phyloP scores from a whole-genome alignment of 1,140 invertebrate genomes.

The Tribolium madens region DNA sequence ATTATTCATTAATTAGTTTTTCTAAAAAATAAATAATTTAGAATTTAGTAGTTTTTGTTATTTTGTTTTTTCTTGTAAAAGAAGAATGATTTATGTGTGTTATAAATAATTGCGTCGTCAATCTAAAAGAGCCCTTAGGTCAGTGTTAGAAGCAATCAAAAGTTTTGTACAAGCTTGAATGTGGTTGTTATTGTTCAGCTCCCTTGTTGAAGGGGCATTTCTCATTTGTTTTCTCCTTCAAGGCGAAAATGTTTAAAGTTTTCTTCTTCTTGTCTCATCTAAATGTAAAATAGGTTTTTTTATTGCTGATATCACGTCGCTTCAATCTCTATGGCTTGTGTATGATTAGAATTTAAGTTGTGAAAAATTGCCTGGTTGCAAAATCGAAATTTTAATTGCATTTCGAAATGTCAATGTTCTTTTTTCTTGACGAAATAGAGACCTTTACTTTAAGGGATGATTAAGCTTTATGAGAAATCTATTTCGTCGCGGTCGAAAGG shows the following conservation, averaged over 20 bases:
- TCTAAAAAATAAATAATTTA: too few relatives aligned
- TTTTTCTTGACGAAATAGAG: conserved; percentile 10
- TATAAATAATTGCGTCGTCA: conserved; percentile 21
- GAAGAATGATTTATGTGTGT: conserved; percentile 1
- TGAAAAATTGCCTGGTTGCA: conserved; percentile 27
- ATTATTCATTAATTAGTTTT: too few relatives aligned
- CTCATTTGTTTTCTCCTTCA: conserved; percentile 41
- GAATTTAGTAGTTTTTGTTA: too few relatives aligned
- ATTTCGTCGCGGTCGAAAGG: conserved; percentile 29
- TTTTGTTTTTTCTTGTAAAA: background rate
- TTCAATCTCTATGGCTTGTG: conserved; percentile 24
- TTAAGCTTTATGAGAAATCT: conserved; percentile 35
- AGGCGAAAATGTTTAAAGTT: conserved; percentile 47
- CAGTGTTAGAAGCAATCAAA: conserved; percentile 30
- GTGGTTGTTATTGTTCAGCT: conserved; percentile 11
- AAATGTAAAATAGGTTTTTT: conserved; percentile 48
- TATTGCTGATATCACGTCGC: conserved; percentile 27
- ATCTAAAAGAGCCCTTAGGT: conserved; percentile 11
- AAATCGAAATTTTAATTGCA: background rate
- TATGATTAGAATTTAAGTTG: conserved; percentile 31
- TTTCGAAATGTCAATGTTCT: conserved; percentile 13
- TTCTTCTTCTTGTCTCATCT: conserved; percentile 44
- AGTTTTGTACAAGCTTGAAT: conserved; percentile 38
- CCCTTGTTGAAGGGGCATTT: conserved; percentile 27
- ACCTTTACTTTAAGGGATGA: conserved; percentile 20